Evolutionary conservation across 2,113 vertebrate genomes (phyloP).

Genomic region (Barbus barbus): DNA sequence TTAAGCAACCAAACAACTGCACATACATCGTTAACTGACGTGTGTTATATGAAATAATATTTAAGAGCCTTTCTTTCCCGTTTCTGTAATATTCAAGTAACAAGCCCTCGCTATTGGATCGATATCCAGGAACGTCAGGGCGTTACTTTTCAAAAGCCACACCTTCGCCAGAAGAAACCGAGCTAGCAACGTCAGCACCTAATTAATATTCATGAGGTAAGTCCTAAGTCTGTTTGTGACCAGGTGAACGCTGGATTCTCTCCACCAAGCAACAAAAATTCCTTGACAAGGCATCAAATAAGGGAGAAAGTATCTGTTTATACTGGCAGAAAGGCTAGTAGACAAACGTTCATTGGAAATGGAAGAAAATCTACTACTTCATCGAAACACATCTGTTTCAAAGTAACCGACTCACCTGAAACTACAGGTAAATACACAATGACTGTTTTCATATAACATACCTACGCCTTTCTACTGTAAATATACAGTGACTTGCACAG

Average conservation of each 20-base stretch:
- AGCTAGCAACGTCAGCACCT: neutral
- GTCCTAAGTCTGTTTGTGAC: neutral
- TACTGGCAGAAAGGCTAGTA: neutral
- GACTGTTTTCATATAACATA: neutral
- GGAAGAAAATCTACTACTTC: neutral
- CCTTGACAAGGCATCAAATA: neutral
- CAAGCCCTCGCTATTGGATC: neutral
- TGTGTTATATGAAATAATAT: too few species aligned
- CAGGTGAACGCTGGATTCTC: slow-evolving; percentile 23
- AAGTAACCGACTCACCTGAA: neutral
- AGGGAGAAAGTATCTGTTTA: neutral
- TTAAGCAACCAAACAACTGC: too few species aligned
- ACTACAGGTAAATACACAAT: neutral
- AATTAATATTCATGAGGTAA: slow-evolving; percentile 21
- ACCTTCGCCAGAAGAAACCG: neutral
- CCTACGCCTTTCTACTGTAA: neutral
- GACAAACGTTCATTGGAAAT: neutral
- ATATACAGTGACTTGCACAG: neutral
- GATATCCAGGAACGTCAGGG: neutral
- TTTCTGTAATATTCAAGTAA: neutral
- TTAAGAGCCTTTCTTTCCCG: neutral
- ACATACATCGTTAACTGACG: too few species aligned
- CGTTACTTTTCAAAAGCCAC: neutral
- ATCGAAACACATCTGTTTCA: neutral
- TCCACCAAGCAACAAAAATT: neutral